phyloP scores from a whole-genome alignment of 2,113 vertebrate genomes.

The Urocolius indicus region DNA sequence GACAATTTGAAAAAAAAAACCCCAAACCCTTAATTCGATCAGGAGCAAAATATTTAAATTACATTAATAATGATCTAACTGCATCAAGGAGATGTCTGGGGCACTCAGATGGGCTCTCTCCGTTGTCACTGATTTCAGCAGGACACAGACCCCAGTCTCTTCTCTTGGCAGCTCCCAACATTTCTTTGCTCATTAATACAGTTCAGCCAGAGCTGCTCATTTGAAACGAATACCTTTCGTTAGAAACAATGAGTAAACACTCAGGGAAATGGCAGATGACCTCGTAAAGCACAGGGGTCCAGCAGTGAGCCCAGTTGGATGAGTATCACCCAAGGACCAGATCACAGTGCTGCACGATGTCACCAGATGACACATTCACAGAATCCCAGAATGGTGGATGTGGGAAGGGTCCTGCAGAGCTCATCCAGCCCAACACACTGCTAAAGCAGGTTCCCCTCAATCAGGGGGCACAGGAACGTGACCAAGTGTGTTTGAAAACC shows the following conservation, averaged over 20 bases:
- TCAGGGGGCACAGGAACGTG: too few species aligned
- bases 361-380: background rate
- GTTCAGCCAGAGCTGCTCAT: background rate
- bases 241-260: background rate
- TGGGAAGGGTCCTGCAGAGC: too few species aligned
- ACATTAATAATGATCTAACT: background rate
- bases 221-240: background rate
- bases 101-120: background rate
- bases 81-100: background rate
- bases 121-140: background rate
- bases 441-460: too few species aligned
- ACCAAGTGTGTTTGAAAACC: too few species aligned
- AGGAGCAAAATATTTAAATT: background rate
- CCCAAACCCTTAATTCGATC: background rate
- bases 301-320: background rate
- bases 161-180: background rate
- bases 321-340: background rate
- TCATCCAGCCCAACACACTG: too few species aligned
- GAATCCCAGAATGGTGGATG: too few species aligned
- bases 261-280: background rate
- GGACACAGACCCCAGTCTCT: background rate
- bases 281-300: background rate
- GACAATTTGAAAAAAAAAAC: background rate
- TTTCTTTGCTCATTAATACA: background rate
- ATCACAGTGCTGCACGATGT: rapidly evolving